Percentiles rank a stretch among this genome's conserved stretches.
Evolutionary conservation across 2,888 invertebrate species (phyloP).

Genomic region (Lysandra coridon): DNA sequence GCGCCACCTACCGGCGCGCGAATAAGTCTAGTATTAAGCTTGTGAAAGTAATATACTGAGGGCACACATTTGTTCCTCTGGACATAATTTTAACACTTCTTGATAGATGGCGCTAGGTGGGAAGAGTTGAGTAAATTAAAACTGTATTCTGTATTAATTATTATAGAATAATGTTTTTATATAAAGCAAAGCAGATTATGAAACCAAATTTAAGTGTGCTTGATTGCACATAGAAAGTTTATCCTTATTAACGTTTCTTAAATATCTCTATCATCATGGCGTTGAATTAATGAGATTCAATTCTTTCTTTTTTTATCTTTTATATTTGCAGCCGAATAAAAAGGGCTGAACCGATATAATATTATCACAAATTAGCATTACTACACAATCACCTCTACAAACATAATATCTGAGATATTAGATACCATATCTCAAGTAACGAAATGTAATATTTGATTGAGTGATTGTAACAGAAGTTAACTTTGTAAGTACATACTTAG

Average conservation of each 20-base stretch:
- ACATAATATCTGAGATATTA: constrained; percentile 1
- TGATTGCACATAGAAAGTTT: background rate
- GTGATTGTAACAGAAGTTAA: constrained; percentile 24
- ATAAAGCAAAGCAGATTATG: background rate
- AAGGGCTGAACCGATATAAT: background rate
- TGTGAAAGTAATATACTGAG: constrained; percentile 2
- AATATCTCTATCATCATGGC: background rate
- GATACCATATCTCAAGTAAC: constrained; percentile 23
- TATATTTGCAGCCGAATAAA: background rate
- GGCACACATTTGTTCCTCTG: background rate
- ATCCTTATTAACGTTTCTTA: background rate
- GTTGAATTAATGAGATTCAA: background rate
- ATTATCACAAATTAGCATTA: background rate
- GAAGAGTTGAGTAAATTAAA: background rate
- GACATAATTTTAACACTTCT: background rate
- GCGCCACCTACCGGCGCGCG: background rate
- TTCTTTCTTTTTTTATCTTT: background rate
- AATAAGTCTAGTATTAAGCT: background rate
- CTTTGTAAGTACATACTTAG: background rate
- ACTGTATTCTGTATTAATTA: background rate
- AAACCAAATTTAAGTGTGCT: background rate
- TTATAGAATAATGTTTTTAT: background rate
- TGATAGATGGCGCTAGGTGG: constrained; percentile 6
- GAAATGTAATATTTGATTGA: constrained; percentile 21
- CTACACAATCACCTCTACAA: background rate